These are phyloP conservation scores for Nineta flava DNA, from an alignment of 2,888 invertebrate genomes.

Conservation along the genomic window DNA sequence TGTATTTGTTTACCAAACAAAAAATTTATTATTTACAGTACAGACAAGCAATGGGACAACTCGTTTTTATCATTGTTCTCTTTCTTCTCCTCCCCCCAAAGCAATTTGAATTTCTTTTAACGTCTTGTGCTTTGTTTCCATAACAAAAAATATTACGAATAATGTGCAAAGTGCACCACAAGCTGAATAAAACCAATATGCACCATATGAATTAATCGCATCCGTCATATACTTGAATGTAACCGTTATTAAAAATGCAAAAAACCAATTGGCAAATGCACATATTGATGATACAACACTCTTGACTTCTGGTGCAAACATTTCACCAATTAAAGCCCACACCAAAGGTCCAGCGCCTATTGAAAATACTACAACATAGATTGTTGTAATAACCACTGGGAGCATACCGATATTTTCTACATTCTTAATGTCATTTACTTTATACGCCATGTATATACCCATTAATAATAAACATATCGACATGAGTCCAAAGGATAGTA, in stretches of 20 bases:
- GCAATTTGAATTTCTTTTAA: neutral
- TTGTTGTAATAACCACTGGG: neutral
- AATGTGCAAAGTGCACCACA: neutral
- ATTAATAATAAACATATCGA: neutral
- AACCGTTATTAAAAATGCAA: neutral
- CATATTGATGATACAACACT: neutral
- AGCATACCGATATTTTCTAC: neutral
- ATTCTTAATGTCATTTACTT: too few relatives aligned
- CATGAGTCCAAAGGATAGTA: neutral
- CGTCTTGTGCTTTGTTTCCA: neutral
- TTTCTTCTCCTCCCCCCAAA: neutral
- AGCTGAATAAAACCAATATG: neutral
- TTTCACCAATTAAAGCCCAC: neutral
- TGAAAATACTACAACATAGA: neutral
- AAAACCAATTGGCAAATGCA: neutral
- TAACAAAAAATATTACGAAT: neutral
- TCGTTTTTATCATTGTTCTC: neutral
- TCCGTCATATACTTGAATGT: neutral
- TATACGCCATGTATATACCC: too few relatives aligned
- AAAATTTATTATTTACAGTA: too few relatives aligned
- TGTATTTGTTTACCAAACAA: too few relatives aligned
- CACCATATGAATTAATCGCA: neutral
- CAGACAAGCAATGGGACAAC: too few relatives aligned
- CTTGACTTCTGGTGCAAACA: neutral
- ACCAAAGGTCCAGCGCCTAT: neutral